Conservation (phyloP, 2,113 vertebrate genomes). For the Notechis scutatus region DNA sequence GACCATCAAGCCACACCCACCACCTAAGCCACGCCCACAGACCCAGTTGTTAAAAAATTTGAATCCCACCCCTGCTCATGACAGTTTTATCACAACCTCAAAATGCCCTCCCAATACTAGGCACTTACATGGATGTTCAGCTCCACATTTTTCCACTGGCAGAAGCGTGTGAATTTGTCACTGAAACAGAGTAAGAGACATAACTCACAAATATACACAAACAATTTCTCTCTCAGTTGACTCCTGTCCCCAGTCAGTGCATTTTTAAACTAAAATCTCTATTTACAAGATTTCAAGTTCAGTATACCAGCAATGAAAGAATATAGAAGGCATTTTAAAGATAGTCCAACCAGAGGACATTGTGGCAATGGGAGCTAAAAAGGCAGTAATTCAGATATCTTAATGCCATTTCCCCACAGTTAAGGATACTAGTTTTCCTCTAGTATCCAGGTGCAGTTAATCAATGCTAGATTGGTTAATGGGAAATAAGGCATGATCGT, state of each 20-base stretch:
- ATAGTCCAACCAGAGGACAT: not conserved
- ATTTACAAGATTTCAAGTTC: not conserved
- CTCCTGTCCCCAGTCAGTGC: not conserved
- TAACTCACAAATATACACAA: not conserved
- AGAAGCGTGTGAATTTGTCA: conserved; percentile 76
- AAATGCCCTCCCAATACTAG: not conserved
- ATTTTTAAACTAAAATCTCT: not conserved
- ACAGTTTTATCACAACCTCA: not conserved
- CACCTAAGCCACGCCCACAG: too few relatives aligned
- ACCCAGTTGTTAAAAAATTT: too few relatives aligned
- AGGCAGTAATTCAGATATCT: not conserved
- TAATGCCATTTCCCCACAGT: not conserved
- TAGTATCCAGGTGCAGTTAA: not conserved
- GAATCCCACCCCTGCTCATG: not conserved
- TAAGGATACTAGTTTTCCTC: not conserved
- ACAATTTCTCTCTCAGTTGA: too few relatives aligned
- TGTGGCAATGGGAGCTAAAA: not conserved
- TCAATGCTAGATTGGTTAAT: not conserved
- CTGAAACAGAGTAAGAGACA: conserved; percentile 55
- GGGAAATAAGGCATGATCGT: not conserved
- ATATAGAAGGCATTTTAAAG: not conserved
- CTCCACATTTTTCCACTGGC: conserved; percentile 79
- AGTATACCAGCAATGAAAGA: not conserved
- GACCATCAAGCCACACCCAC: too few relatives aligned
- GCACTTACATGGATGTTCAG: conserved; percentile 77